Evolutionary conservation across 2,888 invertebrate genomes (phyloP), one percentile per base, ranked within the genome.

Genomic region (Acrocyrtus sp.): DNA sequence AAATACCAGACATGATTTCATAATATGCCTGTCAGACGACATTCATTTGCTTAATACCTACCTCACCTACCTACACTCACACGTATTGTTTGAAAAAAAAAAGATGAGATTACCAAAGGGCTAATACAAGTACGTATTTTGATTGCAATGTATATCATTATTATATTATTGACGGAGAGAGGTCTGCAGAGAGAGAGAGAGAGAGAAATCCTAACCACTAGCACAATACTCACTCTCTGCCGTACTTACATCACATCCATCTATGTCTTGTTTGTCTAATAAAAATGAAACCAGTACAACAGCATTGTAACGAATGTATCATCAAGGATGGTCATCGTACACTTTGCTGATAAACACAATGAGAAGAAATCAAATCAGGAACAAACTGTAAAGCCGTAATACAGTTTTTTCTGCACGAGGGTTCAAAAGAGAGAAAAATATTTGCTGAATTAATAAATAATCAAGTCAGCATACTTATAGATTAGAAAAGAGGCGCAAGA

Each of bases 1-100:
- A 66, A 66, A 72, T 72, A 72, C 72, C 72, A 72, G 56, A 72
- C 72, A 72, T 72, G 72, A 72, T 72, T 66, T 72, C 72, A 72
- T 72, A 66, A 66, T 66, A 72, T 66, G 72, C 72, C 56, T 72
- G 72, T 72, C 72, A 66, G 61, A 61, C 72, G 72, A 66, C 72
- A 72, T 72, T 72, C 72, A 72, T 72, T 72, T 72, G 66, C 56
- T 72, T 72, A 66, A 61, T 72, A 66, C 72, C 72, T 66, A 45
- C n/a, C n/a, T n/a, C n/a, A n/a, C n/a, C n/a, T n/a, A n/a, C n/a
- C n/a, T n/a, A n/a, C n/a, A n/a, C n/a, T n/a, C n/a, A n/a, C n/a
- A n/a, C n/a, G n/a, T n/a, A n/a, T n/a, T n/a, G n/a, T n/a, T n/a
- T n/a, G n/a, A n/a, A n/a, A n/a, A n/a, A n/a, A n/a, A n/a, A n/a